Conservation (phyloP, 2,888 invertebrate genomes). For the Agrilus biguttatus region DNA sequence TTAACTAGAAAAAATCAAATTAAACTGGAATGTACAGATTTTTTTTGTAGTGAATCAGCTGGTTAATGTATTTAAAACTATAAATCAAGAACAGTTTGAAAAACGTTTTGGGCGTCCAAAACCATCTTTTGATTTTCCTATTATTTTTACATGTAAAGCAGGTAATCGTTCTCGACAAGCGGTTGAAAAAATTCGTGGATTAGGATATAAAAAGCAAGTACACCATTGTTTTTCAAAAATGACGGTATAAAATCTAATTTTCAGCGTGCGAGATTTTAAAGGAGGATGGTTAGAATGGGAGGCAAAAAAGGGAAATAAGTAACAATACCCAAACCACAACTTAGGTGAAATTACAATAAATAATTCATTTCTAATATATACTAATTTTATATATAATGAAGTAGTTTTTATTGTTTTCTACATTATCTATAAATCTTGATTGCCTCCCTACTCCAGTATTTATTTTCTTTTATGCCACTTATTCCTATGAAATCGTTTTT, state of each 20-base stretch:
- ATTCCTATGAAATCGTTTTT: too few relatives aligned
- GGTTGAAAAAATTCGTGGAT: constrained; percentile 38
- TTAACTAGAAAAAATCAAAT: background rate
- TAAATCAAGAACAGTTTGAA: constrained; percentile 39
- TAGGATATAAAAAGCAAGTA: constrained; percentile 47
- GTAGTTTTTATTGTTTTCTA: too few relatives aligned
- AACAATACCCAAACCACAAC: constrained; percentile 3
- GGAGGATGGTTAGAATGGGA: constrained; percentile 38
- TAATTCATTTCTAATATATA: too few relatives aligned
- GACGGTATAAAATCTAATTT: background rate
- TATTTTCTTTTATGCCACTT: too few relatives aligned
- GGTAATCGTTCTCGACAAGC: constrained; percentile 52
- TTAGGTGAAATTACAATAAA: background rate
- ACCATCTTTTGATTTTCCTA: constrained; percentile 39
- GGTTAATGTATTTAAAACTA: constrained; percentile 28
- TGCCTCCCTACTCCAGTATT: too few relatives aligned
- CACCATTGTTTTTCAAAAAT: background rate
- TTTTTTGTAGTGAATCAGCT: constrained; percentile 39
- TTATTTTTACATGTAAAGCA: constrained; percentile 56
- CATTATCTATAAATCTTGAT: too few relatives aligned
- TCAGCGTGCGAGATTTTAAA: constrained; percentile 22
- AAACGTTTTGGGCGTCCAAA: constrained; percentile 41
- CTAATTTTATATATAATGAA: too few relatives aligned
- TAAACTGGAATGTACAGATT: constrained; percentile 3
- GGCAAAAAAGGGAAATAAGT: constrained; percentile 14